These are phyloP conservation scores for Aurelia sp. DNA, from an alignment of 30 jellyfish, hydroid and myxozoan species.

Conservation along the genomic window DNA sequence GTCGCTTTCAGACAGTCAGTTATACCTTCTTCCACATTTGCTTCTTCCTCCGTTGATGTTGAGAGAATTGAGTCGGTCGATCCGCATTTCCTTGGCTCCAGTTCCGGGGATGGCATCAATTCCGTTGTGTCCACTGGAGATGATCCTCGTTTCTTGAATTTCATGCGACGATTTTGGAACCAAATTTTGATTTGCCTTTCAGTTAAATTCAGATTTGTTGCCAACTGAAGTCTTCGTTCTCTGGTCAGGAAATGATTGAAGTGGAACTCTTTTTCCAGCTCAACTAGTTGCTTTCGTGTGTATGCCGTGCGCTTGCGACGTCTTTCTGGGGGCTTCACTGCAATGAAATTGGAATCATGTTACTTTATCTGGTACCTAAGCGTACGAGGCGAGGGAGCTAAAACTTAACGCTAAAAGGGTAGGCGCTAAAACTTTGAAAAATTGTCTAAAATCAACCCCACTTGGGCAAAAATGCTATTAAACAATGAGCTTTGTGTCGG, in stretches of 20 bases:
- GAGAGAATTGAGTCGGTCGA: conserved; percentile 59
- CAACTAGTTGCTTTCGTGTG: conserved; percentile 80
- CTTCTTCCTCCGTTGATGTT: conserved; percentile 48
- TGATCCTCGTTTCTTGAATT: conserved; percentile 81
- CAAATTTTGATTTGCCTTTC: conserved; percentile 86
- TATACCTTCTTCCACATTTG: conserved; percentile 16
- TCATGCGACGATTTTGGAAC: conserved; percentile 87
- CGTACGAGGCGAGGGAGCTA: no score
- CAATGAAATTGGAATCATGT: not conserved
- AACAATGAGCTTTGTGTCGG: no score
- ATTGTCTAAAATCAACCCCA: no score
- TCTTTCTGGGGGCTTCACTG: conserved; percentile 72
- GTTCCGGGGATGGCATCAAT: not conserved
- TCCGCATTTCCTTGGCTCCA: conserved; percentile 35
- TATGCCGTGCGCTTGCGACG: conserved; percentile 87
- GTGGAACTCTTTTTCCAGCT: conserved; percentile 82
- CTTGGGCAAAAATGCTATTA: no score
- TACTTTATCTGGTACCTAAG: not conserved
- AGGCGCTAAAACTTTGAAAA: no score
- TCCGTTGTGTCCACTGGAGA: conserved; percentile 25
- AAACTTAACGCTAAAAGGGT: no score
- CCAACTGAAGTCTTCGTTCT: conserved; percentile 79
- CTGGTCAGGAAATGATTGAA: conserved; percentile 80
- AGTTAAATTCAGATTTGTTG: conserved; percentile 51
- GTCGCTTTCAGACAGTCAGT: conserved; percentile 45